A percentile compares a stretch with the other conserved stretches of the same genome.
Evolutionary conservation across 1,140 invertebrate species (phyloP).

Genomic region (Apis florea): DNA sequence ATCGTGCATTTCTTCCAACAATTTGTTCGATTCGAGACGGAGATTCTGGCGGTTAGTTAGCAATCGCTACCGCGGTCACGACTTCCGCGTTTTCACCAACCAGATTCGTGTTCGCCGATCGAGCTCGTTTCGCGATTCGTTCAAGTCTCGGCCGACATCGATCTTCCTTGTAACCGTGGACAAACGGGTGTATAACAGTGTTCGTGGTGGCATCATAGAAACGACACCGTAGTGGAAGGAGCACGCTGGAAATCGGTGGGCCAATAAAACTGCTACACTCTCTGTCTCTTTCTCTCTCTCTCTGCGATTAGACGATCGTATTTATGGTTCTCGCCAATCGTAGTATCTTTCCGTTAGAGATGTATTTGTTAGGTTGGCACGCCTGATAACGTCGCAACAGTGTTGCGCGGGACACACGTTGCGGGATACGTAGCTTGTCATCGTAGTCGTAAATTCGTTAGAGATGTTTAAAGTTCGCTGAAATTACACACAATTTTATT

Average conservation of each 20-base stretch:
- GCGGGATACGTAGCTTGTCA: too few species aligned
- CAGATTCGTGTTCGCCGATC: constrained; percentile 39
- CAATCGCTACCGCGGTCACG: constrained; percentile 38
- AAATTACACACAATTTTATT: too few species aligned
- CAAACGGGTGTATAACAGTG: constrained; percentile 44
- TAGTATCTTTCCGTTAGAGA: constrained; percentile 66
- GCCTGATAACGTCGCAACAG: constrained; percentile 68
- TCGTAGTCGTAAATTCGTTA: too few species aligned
- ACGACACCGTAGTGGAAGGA: not conserved
- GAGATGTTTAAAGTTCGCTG: too few species aligned
- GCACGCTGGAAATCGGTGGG: constrained; percentile 31
- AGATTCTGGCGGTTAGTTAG: constrained; percentile 31
- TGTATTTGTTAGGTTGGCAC: too few species aligned
- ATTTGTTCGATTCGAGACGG: constrained; percentile 25
- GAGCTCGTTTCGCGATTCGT: constrained; percentile 48
- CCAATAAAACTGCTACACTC: constrained; percentile 38
- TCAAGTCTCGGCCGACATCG: constrained; percentile 57
- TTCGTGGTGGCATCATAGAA: not conserved
- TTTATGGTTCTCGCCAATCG: constrained; percentile 72
- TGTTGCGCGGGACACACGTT: not conserved
- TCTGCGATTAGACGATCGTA: constrained; percentile 73
- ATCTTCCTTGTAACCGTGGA: constrained; percentile 47
- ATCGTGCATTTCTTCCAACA: not conserved
- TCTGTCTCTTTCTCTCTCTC: too few species aligned
- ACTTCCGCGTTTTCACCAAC: constrained; percentile 58